A percentile compares a stretch with the other conserved stretches of the same genome.
Conservation (phyloP, 2,888 invertebrate species). For the Lasioglossum vierecki region DNA sequence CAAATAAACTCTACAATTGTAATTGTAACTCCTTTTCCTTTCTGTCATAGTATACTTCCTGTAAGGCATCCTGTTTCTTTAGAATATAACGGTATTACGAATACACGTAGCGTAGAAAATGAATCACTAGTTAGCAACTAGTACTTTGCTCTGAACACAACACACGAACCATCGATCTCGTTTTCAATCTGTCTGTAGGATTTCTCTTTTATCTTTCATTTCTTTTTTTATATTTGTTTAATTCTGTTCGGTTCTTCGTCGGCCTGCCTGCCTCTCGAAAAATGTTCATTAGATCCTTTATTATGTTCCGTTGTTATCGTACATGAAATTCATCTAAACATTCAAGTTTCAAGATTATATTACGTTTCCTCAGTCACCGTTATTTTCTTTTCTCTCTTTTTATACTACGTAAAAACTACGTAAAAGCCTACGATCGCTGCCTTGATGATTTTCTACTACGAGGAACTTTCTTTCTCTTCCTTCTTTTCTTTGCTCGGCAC, state of each 20-base stretch:
- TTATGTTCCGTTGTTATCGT: slow-evolving; percentile 31
- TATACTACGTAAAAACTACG: slow-evolving; percentile 41
- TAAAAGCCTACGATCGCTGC: slow-evolving; percentile 41
- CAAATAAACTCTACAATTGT: slow-evolving; percentile 73
- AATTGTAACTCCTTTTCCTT: slow-evolving; percentile 58
- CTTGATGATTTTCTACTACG: slow-evolving; percentile 47
- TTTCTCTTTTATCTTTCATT: slow-evolving; percentile 66
- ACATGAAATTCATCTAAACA: slow-evolving; percentile 38
- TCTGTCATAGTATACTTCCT: slow-evolving; percentile 34
- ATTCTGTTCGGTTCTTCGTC: slow-evolving; percentile 19
- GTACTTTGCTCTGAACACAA: not conserved
- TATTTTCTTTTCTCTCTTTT: slow-evolving; percentile 40
- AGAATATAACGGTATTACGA: slow-evolving; percentile 30
- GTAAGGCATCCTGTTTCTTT: slow-evolving; percentile 44
- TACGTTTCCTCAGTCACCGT: slow-evolving; percentile 45
- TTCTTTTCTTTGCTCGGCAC: slow-evolving; percentile 40
- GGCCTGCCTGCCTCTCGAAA: slow-evolving; percentile 13
- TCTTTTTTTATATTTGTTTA: slow-evolving; percentile 10
- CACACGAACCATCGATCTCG: slow-evolving; percentile 8
- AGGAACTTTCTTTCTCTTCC: slow-evolving; percentile 42
- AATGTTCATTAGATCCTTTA: slow-evolving; percentile 37
- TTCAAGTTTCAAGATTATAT: slow-evolving; percentile 40
- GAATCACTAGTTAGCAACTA: slow-evolving; percentile 9
- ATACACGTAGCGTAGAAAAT: slow-evolving; percentile 19
- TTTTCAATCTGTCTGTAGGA: slow-evolving; percentile 24